A percentile compares a stretch with the other conserved stretches of the same genome.
These are phyloP conservation scores for Diaphora mendica DNA, from an alignment of 2,888 invertebrate species.

Conservation along the genomic window DNA sequence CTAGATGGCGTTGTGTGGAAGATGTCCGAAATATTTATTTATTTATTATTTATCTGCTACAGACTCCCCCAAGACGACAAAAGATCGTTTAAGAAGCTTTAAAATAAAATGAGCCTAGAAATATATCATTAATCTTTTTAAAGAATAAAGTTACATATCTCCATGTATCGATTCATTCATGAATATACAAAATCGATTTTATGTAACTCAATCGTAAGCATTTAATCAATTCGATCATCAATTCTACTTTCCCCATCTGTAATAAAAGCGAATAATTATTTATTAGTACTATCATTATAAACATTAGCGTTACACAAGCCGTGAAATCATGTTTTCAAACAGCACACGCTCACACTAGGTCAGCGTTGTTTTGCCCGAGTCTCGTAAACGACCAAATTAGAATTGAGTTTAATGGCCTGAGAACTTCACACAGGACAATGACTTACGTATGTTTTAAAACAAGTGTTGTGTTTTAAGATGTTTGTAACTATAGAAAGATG, in stretches of 20 bases:
- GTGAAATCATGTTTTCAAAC: not conserved
- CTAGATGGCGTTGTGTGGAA: no score
- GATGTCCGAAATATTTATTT: no score
- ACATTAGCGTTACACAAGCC: not conserved
- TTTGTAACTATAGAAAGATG: no score
- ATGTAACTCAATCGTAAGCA: conserved; percentile 1
- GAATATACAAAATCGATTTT: not conserved
- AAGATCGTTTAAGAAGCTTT: no score
- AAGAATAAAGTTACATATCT: not conserved
- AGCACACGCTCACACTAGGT: conserved; percentile 26
- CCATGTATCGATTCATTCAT: not conserved
- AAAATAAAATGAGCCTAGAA: no score
- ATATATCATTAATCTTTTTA: not conserved
- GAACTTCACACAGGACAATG: conserved; percentile 13
- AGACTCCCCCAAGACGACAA: no score
- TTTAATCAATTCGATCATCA: not conserved
- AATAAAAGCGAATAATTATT: conserved; percentile 10
- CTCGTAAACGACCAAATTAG: conserved; percentile 35
- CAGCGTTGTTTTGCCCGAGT: conserved; percentile 29
- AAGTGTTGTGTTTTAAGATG: not conserved
- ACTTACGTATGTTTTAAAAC: conserved; percentile 9
- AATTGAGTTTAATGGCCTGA: conserved; percentile 34
- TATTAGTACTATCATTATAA: not conserved
- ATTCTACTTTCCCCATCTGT: conserved; percentile 5
- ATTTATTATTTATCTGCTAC: no score